These are phyloP conservation scores for Chamaetylas fuelleborni DNA, from an alignment of 2,113 vertebrate species.

Conservation along the genomic window DNA sequence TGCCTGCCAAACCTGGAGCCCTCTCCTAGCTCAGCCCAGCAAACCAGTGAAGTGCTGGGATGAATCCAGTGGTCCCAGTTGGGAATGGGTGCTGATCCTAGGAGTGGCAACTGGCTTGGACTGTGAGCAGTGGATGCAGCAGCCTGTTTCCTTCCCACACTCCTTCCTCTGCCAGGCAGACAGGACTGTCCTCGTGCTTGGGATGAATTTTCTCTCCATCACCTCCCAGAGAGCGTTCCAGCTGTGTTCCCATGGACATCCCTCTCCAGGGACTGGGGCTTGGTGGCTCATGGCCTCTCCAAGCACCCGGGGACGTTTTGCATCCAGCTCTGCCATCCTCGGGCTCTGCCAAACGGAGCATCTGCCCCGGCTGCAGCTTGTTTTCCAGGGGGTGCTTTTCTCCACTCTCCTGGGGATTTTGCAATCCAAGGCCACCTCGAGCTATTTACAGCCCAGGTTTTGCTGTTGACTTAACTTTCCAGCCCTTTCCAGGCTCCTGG, in stretches of 20 bases:
- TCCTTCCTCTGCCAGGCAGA: neutral
- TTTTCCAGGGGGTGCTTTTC: neutral
- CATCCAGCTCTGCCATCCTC: accelerated
- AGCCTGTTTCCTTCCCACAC: neutral
- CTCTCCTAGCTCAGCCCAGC: neutral
- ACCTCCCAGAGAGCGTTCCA: accelerated
- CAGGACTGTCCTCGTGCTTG: neutral
- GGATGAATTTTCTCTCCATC: neutral
- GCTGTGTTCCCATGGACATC: accelerated
- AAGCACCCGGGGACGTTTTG: accelerated
- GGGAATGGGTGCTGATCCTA: neutral
- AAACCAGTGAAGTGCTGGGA: accelerated
- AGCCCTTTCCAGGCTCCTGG: neutral
- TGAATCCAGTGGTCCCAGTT: accelerated
- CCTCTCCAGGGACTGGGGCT: accelerated
- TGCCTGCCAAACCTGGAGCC: accelerated
- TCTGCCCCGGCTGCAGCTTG: accelerated
- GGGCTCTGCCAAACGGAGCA: accelerated
- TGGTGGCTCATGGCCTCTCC: accelerated
- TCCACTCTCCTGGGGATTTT: neutral
- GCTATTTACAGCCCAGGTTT: constrained; percentile 5
- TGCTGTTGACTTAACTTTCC: constrained; percentile 17
- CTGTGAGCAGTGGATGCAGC: neutral
- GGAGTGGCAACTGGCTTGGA: accelerated
- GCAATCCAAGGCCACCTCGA: neutral